phyloP scores from a whole-genome alignment of 2,888 invertebrate species.

The Andrena bucephala region DNA sequence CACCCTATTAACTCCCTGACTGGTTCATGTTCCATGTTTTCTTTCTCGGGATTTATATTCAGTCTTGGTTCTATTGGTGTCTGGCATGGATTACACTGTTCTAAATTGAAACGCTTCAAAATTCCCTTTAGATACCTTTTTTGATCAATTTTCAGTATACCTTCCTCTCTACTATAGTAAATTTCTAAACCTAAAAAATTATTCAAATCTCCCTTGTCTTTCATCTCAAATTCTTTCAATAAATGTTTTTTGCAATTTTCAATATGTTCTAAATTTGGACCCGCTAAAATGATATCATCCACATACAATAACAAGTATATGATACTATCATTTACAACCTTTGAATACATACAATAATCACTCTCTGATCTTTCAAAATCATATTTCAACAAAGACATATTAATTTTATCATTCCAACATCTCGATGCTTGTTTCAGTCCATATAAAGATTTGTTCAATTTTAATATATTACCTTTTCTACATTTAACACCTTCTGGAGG shows the following conservation, averaged over 20 bases:
- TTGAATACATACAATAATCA: neutral
- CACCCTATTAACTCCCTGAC: neutral
- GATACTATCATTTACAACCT: neutral
- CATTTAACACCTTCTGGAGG: slow-evolving; percentile 41
- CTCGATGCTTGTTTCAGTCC: neutral
- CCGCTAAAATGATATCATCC: neutral
- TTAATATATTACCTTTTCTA: neutral
- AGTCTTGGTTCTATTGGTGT: neutral
- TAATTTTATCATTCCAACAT: neutral
- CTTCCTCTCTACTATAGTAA: neutral
- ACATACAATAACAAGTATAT: neutral
- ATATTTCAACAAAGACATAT: neutral
- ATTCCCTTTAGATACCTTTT: neutral
- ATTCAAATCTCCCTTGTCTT: neutral
- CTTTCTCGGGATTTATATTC: neutral
- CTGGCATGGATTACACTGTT: neutral
- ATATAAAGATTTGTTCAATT: neutral
- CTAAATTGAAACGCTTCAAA: neutral
- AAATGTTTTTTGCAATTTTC: neutral
- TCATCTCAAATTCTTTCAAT: neutral
- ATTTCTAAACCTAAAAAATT: slow-evolving; percentile 1
- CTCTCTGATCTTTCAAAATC: neutral
- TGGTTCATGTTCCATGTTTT: neutral
- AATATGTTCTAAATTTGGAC: neutral
- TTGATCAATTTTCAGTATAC: neutral